Evolutionary conservation across 2,797 vertebrate species (phyloP).

Genomic region (Rhinophrynus dorsalis): DNA sequence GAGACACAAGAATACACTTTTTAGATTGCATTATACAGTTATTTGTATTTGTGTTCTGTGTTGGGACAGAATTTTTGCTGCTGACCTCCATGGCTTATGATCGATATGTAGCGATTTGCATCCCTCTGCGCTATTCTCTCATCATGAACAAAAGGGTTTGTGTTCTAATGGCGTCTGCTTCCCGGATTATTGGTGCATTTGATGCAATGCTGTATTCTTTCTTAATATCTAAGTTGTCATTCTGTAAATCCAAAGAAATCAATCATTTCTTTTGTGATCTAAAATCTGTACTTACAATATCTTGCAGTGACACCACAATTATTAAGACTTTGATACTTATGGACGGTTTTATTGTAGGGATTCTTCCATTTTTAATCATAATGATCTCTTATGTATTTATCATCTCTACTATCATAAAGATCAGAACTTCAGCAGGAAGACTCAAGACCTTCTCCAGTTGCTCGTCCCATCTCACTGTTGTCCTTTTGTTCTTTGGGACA

Average conservation of each 20-base stretch:
- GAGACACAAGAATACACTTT: neutral
- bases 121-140: neutral
- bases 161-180: neutral
- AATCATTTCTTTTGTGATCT: conserved; percentile 9
- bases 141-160: neutral
- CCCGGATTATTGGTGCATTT: neutral
- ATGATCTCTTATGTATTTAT: conserved; percentile 13
- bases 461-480: conserved; percentile 1
- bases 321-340: too few relatives aligned
- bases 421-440: neutral
- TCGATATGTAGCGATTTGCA: neutral
- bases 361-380: neutral
- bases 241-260: neutral
- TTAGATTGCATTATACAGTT: neutral
- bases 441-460: conserved; percentile 10
- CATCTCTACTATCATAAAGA: neutral
- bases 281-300: neutral
- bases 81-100: neutral
- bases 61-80: neutral
- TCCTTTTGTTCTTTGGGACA: neutral
- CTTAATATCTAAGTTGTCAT: neutral
- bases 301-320: neutral
- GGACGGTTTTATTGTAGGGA: too few relatives aligned
- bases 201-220: neutral
- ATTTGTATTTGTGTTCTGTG: neutral